Base-by-base conservation (phyloP, 1,140 invertebrate genomes). In the Polypedilum pembai region DNA sequence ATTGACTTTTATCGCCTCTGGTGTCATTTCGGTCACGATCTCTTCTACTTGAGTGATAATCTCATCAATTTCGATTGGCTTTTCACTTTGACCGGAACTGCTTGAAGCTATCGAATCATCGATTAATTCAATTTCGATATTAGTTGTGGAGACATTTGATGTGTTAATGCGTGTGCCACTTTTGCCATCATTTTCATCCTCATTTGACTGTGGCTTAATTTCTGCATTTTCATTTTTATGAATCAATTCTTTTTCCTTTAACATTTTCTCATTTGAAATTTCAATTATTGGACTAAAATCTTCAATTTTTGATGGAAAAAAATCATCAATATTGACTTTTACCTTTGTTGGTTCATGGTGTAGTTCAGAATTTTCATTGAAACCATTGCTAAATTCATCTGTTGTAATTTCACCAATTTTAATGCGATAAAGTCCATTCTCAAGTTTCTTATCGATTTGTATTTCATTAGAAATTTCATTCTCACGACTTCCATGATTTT, bases 71-170 rank as follows among this genome's bases (percentile, higher is more conserved):
- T 79, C 77, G 74, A 82, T 82, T 24, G 80, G 81, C 73, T 79
- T 78, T 75, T 82, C 80, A 21, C 81, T 82, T 77, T 81, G 80
- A 41, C 79, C 81, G 41, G 80, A 80, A 24, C 81, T 75, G 75
- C 78, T 20, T 69, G 72, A 17, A 73, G 24, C 40, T 5, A 3
- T 17, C 2, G 17, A 12, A 12, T 75, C 74, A 65, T 75, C 74
- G 33, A 75, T 75, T 73, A 75, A 33, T 73, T 75, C 74, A 20
- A 75, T 75, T 75, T 75, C 74, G 24, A 73, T 75, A 21, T 72
- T 75, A 17, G 73, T 72, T 7, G 74, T 75, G 18, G 73, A 12
- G n/a, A 74, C 41, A 45, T 74, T 74, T 20, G 8, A 21, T 74
- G 41, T 73, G 17, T 73, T 73, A 15, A 73, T 41, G 15, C 73